Conservation (phyloP, 2,113 vertebrate genomes). For the Azemiops feae region DNA sequence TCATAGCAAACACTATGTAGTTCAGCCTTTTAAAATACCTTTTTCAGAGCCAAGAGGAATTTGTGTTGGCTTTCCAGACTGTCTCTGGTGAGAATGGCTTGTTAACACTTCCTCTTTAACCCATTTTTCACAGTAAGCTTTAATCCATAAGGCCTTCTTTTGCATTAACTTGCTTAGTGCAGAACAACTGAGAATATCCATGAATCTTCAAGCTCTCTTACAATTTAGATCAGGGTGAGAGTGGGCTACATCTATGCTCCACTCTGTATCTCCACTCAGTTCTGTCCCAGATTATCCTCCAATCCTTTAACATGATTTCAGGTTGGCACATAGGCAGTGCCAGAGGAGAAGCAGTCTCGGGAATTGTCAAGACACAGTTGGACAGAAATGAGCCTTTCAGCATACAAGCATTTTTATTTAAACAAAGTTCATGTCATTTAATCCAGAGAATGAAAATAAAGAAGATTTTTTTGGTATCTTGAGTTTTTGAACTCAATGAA, state of each 20-base stretch:
- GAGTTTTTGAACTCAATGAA: not conserved
- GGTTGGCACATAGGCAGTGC: not conserved
- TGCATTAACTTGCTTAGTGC: not conserved
- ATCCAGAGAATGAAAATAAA: not conserved
- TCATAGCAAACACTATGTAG: not conserved
- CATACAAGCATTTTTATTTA: not conserved
- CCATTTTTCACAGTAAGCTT: not conserved
- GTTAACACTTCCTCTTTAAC: not conserved
- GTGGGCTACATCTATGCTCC: not conserved
- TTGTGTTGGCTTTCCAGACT: not conserved
- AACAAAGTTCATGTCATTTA: not conserved
- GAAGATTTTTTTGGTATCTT: conserved; percentile 14
- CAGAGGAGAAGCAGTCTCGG: not conserved
- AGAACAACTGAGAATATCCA: not conserved
- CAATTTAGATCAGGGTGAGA: not conserved
- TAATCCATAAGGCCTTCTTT: not conserved
- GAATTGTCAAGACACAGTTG: not conserved
- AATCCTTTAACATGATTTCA: not conserved
- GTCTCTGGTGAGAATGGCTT: not conserved
- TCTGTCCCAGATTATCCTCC: not conserved
- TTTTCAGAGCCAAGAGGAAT: not conserved
- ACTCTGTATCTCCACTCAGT: not conserved
- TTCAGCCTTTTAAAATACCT: not conserved
- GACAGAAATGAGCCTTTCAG: not conserved
- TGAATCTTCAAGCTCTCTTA: not conserved